Conservation (phyloP, 2,888 invertebrate species). For the Omphaloscelis lunosa region DNA sequence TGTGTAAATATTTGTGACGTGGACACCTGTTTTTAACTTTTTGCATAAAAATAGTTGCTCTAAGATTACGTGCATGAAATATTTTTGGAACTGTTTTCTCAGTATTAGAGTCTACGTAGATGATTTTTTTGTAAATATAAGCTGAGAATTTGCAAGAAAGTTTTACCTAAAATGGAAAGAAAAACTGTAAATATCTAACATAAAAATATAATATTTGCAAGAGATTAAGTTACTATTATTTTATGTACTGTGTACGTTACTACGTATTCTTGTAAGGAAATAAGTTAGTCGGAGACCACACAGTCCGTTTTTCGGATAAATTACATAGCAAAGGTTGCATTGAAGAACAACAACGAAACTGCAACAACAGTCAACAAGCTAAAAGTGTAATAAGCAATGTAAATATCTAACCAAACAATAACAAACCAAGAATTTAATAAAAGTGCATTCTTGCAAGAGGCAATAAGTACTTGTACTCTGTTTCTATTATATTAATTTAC, state of each 20-base stretch:
- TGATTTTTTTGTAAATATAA: constrained; percentile 18
- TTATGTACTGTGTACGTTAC: too few species aligned
- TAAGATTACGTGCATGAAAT: constrained; percentile 25
- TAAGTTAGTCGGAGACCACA: too few species aligned
- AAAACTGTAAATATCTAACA: constrained; percentile 5
- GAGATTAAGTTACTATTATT: constrained; percentile 36
- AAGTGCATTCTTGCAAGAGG: not conserved
- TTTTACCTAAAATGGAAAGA: not conserved
- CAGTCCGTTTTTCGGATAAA: not conserved
- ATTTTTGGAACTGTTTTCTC: constrained; percentile 7
- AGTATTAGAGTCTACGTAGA: not conserved
- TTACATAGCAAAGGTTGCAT: not conserved
- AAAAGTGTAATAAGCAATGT: not conserved
- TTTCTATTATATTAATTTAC: not conserved
- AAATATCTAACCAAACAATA: not conserved
- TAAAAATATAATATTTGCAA: not conserved
- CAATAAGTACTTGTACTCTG: not conserved
- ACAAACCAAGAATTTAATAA: not conserved
- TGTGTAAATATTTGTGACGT: constrained; percentile 39
- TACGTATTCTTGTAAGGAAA: not conserved
- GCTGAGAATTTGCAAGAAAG: not conserved
- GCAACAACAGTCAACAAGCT: not conserved
- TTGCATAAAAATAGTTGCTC: constrained; percentile 4
- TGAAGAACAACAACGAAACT: not conserved
- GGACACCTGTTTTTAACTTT: not conserved